Evolutionary conservation across 1,140 invertebrate genomes (phyloP), one percentile per base, ranked within the genome.

Genomic region (Trichonephila inaurata): DNA sequence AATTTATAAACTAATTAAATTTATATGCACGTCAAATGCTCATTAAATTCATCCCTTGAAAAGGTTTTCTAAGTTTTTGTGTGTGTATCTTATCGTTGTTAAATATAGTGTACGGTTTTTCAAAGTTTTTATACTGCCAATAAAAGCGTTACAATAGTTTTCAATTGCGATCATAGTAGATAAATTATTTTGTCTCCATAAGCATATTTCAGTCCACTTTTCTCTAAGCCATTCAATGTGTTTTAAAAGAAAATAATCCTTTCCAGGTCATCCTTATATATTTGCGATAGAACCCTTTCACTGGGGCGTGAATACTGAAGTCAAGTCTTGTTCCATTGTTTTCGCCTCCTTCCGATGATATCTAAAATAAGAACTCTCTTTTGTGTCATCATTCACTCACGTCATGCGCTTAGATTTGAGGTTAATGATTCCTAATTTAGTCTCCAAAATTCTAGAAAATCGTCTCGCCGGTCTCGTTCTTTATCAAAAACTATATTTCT

Each of bases 351-450:
- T 58, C 77, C n/a, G 51, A 60, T 85, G 24, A 85, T 85, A 85
- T 85, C 83, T 85, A 85, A 85, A 85, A 85, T 85, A 85, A 85
- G 83, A 85, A 58, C 58, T 33, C 51, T 85, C 51, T 24, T 58
- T 85, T 85, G 83, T 58, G 51, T 28, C 83, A 85, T 85, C 24
- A 85, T 85, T 58, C n/a, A 60, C n/a, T 85, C 51, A 61, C 28
- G 24, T 16, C 83, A 21, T n/a, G 58, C 12, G 51, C 21, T 14
- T 60, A 61, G 12, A 85, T 85, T 85, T 85, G 51, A 85, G 83
- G 83, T 85, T 85, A 85, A 85, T 85, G 83, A 61, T 77, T 77
- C 33, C 72, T 77, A 77, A 77, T 77, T 77, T 40, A 77, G 72
- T 77, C 72, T 18, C 12, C 28, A 40, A 77, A 77, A 77, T 33